A percentile compares a stretch with the other conserved stretches of the same genome.
Evolutionary conservation across 2,113 vertebrate species (phyloP).

Genomic region (Pithys albifrons): DNA sequence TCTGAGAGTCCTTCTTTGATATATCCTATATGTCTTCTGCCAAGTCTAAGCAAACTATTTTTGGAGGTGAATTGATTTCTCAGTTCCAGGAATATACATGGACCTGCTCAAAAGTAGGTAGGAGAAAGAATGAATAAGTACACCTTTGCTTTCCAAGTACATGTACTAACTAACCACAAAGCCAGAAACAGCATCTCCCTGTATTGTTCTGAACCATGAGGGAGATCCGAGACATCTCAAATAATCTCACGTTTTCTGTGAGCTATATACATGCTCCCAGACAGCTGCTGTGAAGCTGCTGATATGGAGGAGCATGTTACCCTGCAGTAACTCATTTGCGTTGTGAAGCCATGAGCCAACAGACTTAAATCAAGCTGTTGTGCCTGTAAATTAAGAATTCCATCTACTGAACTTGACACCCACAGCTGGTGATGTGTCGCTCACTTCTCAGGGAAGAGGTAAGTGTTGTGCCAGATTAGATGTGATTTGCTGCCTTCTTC

Average conservation of each 20-base stretch:
- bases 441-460: background rate
- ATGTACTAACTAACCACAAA: background rate
- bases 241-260: background rate
- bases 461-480: background rate
- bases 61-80: background rate
- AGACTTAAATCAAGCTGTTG: constrained; percentile 43
- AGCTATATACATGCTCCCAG: background rate
- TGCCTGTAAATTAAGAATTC: background rate
- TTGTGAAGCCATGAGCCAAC: constrained; percentile 29
- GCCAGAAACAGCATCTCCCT: background rate
- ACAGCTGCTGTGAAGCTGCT: background rate
- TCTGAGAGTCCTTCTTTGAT: background rate
- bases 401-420: background rate
- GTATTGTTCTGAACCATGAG: background rate
- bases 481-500: background rate
- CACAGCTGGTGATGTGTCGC: background rate
- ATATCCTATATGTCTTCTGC: background rate
- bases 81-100: background rate
- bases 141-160: background rate
- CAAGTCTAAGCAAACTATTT: background rate
- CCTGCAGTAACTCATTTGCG: constrained; percentile 5
- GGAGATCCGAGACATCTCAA: background rate
- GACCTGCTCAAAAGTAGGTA: background rate
- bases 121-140: background rate
- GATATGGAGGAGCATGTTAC: background rate